Base-by-base conservation (phyloP, 2,888 invertebrate genomes). In the Galeruca laticollis region DNA sequence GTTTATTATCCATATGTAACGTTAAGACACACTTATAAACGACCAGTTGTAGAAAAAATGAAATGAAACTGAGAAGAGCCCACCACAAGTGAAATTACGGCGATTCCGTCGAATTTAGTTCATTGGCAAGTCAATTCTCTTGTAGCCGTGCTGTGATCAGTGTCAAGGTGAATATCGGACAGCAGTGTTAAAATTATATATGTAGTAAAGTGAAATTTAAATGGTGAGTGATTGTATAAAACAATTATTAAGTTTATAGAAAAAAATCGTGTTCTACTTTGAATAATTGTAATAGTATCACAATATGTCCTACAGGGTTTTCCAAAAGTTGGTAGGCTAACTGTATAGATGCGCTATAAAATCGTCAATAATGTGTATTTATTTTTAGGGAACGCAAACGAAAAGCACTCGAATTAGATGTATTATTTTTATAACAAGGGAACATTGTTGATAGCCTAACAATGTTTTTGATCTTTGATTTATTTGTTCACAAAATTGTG, bases 81-180 rank as follows among this genome's bases (percentile, higher is more conserved):
- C 66, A 66, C 57, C 21, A 66, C 31, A 71, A 71, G 71, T 71
- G 71, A 71, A 71, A 71, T 63, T 67, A 62, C 43, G 52, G 56
- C 49, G 13, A 68, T 56, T 71, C 60, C 60, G 49, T 37, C 18
- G 57, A 71, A 71, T 71, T 68, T 54, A 64, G 64, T 56, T 60
- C 63, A 56, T 51, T 13, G 33, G 65, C 20, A 31, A 57, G 57
- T 49, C 49, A 21, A 15, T 33, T 59, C 37, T 59, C 13, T 59
- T 47, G 59, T 49, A 33, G 51, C 33, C 37, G 59, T 59, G 33
- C 51, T 49, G 51, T 40, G 66, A 66, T 59, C 66, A 66, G 66
- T 66, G 66, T 66, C 66, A 66, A 66, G 66, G 66, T 66, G 66
- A 66, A 66, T 59, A 51, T 57, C 37, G 56, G 47, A 59, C 59